Evolutionary conservation across 35 echinoderm and acorn worm genomes (phyloP), one percentile per base, ranked within the genome.

Genomic region (Acanthaster planci): DNA sequence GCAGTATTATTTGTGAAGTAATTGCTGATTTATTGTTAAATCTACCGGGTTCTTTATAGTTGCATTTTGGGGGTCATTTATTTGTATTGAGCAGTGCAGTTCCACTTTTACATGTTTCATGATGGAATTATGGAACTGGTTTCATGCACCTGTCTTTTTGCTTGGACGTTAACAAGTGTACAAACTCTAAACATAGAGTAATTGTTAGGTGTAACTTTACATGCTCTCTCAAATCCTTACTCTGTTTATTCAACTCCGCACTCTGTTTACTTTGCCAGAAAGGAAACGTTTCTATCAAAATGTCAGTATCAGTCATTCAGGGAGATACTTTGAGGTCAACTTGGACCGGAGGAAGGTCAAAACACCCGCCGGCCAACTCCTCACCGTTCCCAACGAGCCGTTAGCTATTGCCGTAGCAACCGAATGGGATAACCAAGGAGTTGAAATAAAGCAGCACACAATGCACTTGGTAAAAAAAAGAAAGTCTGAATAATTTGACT

Each of bases 241-340:
- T 68, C 60, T 7, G n/a, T 23, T 5, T 7, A 68, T 27, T 27
- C 77, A 15, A 50, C 1, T 42, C 27, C 36, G 37, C 37, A 31
- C 17, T 52, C 23, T 81, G 23, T 76, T 82, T 8, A 47, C 4
- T 47, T 58, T 76, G 53, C 23, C 82, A 97, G 95, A 93, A 31
- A 84, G 29, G 81, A 97, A 93, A 37, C 88, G 82, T 86, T 93
- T 97, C 60, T 97, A 97, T 85, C 90, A 97, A 68, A 90, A 87
- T 91, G 95, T 97, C 22, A 94, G 88, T 81, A 93, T 97, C 40
- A 91, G 82, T 34, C 87, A 93, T 47, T 80, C 91, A 34, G 92
- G 86, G 40, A 86, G 88, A 6, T 72, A 60, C 32, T 97, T 85
- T 91, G 95, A 97, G 79, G 82, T 97, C 52, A 97, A 97, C 38